Evolutionary conservation across 2,113 vertebrate genomes (phyloP), one percentile per base, ranked within the genome.

Genomic region (Oreochromis tanganicae): DNA sequence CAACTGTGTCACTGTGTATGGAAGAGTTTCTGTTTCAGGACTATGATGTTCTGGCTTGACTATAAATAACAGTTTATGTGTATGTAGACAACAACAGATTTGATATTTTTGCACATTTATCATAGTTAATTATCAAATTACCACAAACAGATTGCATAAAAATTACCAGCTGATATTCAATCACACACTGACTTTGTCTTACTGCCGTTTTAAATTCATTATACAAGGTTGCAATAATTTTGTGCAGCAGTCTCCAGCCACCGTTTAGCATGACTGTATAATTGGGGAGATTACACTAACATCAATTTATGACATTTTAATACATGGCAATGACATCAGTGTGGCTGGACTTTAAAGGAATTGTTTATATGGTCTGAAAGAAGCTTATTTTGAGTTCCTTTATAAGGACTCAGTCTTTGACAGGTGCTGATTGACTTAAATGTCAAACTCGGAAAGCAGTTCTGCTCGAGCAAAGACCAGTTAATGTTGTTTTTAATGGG

Each of bases 101-200:
- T 41, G n/a, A 38, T 41, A 68, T 68, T 68, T 8, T 68, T 13
- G 34, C 63, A 19, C 4, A 38, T 68, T 21, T 41, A 68, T 68
- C 63, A 3, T 3, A 68, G 11, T 68, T 68, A 68, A 68, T 68
- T 38, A 21, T n/a, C 4, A 38, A 38, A 68, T 68, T 38, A 68
- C 19, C 34, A 68, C 19, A 68, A 68, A 68, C 34, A 41, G 34
- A 0, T 68, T 68, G 3, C 63, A 68, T 41, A 21, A 0, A 68
- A 38, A 38, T 68, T 38, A 12, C 34, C 21, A 21, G 19, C 19
- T 68, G 34, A 68, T 38, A 68, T 68, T 38, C 19, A 41, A 24
- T 21, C 36, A 41, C 63, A 41, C n/a, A 41, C 63, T 9, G 63
- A 68, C 46, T 68, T 21, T 0, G 19, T 68, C 63, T 68, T 8